phyloP scores from a whole-genome alignment of 2,113 vertebrate species.

The Neotoma lepida region DNA sequence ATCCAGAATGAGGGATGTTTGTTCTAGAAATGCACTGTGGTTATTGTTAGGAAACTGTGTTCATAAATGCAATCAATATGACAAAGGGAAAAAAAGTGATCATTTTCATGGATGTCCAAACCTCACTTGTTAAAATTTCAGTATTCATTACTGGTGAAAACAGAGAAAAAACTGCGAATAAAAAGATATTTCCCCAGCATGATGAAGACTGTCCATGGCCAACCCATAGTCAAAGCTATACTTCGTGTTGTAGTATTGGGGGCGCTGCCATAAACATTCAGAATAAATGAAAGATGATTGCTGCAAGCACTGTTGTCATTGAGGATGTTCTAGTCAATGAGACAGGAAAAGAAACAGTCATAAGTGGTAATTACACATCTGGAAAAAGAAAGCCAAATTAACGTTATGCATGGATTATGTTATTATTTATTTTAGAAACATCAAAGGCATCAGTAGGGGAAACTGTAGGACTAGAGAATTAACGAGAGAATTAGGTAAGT shows the following conservation, averaged over 20 bases:
- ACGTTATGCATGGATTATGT: not conserved
- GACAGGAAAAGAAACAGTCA: constrained; percentile 19
- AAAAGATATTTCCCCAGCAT: constrained; percentile 21
- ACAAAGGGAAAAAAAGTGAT: constrained; percentile 44
- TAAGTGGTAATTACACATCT: constrained; percentile 26
- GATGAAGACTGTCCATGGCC: not conserved
- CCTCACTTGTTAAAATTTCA: constrained; percentile 38
- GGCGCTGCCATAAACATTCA: not conserved
- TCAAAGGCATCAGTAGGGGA: not conserved
- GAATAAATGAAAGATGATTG: not conserved
- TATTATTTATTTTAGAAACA: constrained; percentile 43
- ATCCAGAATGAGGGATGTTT: not conserved
- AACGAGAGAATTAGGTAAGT: not conserved
- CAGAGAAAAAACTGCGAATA: constrained; percentile 30
- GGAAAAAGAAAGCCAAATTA: constrained; percentile 17
- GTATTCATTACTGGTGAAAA: constrained; percentile 8
- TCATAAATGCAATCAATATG: constrained; percentile 60
- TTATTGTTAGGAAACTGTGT: constrained; percentile 65
- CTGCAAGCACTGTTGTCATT: not conserved
- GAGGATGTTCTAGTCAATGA: constrained; percentile 8
- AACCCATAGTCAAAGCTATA: not conserved
- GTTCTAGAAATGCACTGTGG: constrained; percentile 42
- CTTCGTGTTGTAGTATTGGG: not conserved
- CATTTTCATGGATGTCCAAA: constrained; percentile 20
- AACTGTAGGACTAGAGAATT: not conserved